Evolutionary conservation across 2,797 vertebrate genomes (phyloP), one percentile per base, ranked within the genome.

Genomic region (Phoxinus dragarum): DNA sequence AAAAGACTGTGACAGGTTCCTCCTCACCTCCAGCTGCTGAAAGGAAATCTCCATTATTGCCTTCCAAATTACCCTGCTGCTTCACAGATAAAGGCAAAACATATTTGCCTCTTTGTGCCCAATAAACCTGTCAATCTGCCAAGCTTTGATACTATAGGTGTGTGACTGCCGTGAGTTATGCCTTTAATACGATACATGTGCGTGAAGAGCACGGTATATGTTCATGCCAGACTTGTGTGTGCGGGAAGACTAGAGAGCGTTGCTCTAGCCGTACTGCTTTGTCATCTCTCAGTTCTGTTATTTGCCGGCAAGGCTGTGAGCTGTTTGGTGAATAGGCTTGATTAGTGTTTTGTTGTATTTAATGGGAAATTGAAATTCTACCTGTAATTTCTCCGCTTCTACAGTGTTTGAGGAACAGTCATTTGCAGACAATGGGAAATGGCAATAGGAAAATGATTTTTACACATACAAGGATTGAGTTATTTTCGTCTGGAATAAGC

Each of bases 51-150:
- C 87, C 75, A 79, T 89, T 89, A 90, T 89, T 90, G 89, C 86
- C 79, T 89, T 82, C 77, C 77, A 89, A 89, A 90, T 90, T 89
- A 90, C 88, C 84, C 74, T 38, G 79, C 88, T 76, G 88, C 77
- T 86, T 85, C 79, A 82, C 78, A 77, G 86, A 89, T 89, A 89
- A 88, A 83, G 71, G 81, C 81, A 84, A 86, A 87, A 82, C 88
- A 80, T 86, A 89, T 88, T 89, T 84, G 82, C 89, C 80, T 85
- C 78, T 86, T 89, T 88, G 86, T 80, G 56, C 69, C 80, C 86
- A 91, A 89, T 91, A 91, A 91, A 91, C 78, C 86, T 89, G 89
- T 91, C 90, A 90, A 81, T 91, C 88, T 80, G 52, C 77, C 52
- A 56, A 61, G 54, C 34, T 40, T 69, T 84, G 88, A 88, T 87